Base-by-base conservation (phyloP, 1,140 invertebrate genomes). In the Dinoponera quadriceps region DNA sequence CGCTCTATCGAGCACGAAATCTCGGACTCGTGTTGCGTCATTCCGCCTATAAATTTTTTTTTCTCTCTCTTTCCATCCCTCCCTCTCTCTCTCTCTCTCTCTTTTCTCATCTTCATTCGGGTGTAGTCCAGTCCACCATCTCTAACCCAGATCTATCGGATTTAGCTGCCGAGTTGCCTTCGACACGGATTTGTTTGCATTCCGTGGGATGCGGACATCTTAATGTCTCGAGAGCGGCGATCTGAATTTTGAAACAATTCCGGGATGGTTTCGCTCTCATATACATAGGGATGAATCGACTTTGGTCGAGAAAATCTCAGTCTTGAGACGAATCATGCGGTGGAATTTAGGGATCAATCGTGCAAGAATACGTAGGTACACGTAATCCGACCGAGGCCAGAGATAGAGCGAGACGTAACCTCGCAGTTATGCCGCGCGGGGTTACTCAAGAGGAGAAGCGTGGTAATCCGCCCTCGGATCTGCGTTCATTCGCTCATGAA, bases 361-460 rank as follows among this genome's bases (percentile, higher is more conserved):
- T 63, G 25, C 16, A 27, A 16, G 13, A 29, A 13, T 11, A 63
- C 25, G 9, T 27, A 72, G 4, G 18, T 27, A 48, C 16, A 48
- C 18, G 38, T 75, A 65, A 75, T 75, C 9, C 29, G 25, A 29
- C 44, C 2, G 49, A 74, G 72, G 75, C 55, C 57, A 38, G 18
- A 48, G 22, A 33, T 65, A 59, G 51, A 81, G 72, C 69, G 84
- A 89, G 83, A 85, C 83, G 85, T 88, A 89, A 90, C 89, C 89
- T 89, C 83, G 75, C 81, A 89, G 88, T 88, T 88, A 88, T 89
- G 89, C 81, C 57, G 71, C 16, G 60, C 78, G 16, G 38, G 38
- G 81, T 90, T 89, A 77, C 66, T 69, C 83, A 86, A 90, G 87
- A 88, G 80, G 65, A 77, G 29, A 33, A 33, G 20, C 57, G 54